These are phyloP conservation scores for Sebastes wilsoni DNA, from an alignment of 2,797 vertebrate species.

Conservation along the genomic window DNA sequence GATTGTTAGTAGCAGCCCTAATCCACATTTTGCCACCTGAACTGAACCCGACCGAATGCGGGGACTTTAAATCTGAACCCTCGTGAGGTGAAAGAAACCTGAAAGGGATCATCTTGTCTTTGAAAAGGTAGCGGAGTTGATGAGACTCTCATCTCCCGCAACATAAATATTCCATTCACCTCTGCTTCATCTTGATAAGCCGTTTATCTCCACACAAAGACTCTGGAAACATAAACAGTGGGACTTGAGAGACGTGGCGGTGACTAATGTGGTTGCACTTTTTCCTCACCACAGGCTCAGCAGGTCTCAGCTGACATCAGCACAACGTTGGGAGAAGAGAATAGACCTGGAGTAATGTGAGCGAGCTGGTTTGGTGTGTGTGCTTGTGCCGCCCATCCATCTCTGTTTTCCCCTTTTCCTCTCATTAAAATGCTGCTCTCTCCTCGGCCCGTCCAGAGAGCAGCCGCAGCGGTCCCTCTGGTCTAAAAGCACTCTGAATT, in stretches of 20 bases:
- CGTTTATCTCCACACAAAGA: neutral
- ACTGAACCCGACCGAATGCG: neutral
- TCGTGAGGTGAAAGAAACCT: neutral
- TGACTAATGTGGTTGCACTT: constrained; percentile 10
- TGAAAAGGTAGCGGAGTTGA: constrained; percentile 6
- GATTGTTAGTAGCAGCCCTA: neutral
- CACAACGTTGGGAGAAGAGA: neutral
- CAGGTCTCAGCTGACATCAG: constrained; percentile 38
- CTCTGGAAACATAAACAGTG: constrained; percentile 3
- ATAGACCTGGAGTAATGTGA: constrained; percentile 10
- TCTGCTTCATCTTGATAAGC: neutral
- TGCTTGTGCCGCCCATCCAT: constrained; percentile 37
- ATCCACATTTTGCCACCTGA: neutral
- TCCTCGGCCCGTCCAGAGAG: neutral
- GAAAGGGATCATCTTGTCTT: constrained; percentile 17
- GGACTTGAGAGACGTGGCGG: neutral
- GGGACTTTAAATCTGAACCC: neutral
- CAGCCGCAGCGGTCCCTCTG: constrained; percentile 13
- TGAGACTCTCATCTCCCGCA: constrained; percentile 1
- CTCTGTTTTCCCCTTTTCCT: constrained; percentile 10
- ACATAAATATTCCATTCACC: constrained; percentile 12
- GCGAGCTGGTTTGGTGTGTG: neutral
- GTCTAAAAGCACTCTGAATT: constrained; percentile 52
- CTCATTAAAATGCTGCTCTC: constrained; percentile 52
- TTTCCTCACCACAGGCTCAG: neutral